phyloP scores from a whole-genome alignment of 2,113 vertebrate genomes.

The Dasyprocta punctata region DNA sequence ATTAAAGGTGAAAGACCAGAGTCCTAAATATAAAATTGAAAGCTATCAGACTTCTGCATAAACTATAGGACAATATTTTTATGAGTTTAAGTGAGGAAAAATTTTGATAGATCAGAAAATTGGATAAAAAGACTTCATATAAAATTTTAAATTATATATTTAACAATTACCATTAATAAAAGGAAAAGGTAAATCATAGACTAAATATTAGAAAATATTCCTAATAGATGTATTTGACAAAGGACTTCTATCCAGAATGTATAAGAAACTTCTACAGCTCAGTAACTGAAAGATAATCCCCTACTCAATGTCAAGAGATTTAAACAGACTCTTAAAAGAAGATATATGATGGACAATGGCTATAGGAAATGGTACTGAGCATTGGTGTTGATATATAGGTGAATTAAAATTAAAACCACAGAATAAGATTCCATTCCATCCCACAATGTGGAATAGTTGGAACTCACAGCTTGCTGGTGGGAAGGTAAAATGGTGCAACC shows the following conservation, averaged over 20 bases:
- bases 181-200: not conserved
- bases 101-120: not conserved
- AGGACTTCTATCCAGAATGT: not conserved
- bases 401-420: not conserved
- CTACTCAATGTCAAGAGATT: not conserved
- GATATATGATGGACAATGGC: not conserved
- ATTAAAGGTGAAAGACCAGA: not conserved
- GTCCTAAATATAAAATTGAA: not conserved
- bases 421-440: not conserved
- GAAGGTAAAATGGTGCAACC: not conserved
- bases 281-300: not conserved
- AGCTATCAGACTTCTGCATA: not conserved
- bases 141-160: not conserved
- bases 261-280: not conserved
- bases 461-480: not conserved
- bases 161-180: not conserved
- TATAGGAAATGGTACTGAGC: not conserved
- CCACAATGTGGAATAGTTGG: not conserved
- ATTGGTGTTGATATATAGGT: not conserved
- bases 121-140: not conserved
- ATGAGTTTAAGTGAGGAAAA: not conserved
- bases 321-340: not conserved
- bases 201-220: not conserved
- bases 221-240: not conserved
- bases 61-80: not conserved